Base-by-base conservation (phyloP, 2,888 invertebrate species). In the Autographa gamma region DNA sequence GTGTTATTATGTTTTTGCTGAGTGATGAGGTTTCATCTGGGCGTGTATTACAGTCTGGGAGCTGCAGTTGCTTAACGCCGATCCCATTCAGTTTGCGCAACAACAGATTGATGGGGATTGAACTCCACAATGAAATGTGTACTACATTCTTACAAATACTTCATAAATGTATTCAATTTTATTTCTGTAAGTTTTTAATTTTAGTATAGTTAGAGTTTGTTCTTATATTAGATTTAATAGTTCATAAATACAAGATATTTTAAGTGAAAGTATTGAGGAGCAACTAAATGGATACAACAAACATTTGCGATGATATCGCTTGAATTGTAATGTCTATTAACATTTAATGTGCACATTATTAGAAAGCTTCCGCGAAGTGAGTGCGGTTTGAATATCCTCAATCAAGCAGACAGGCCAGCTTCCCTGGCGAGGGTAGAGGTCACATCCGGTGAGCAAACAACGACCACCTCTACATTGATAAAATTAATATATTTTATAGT, bases 21-120 rank as follows among this genome's bases (percentile, higher is more conserved):
- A 76, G 73, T 77, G 77, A 72, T 72, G 78, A 73, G 69, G 71
- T 77, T 76, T 77, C 81, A 84, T 82, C 86, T 79, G 62, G 71
- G 69, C 66, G 74, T 64, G 63, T 68, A 77, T 75, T 82, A 73
- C 73, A 54, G 80, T 75, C 82, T 82, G 77, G 69, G 72, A 63
- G 76, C 76, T 76, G 67, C 69, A 68, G 73, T 88, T 89, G 85
- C 84, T 74, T 75, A 86, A 89, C 69, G 25, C 56, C 67, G 82
- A 76, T 66, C 61, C 74, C 66, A 73, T 81, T 69, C 56, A 65
- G 81, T 82, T 88, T 88, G 82, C 87, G 88, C 88, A 90, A 90
- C 79, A 16, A 69, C 65, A 83, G 86, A 89, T 84, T 84, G 86
- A 86, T 88, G 85, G 81, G 75, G 80, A n/a, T n/a, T n/a, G n/a